Percentiles rank a stretch among this genome's conserved stretches.
These are phyloP conservation scores for Discoglossus pictus DNA, from an alignment of 2,797 vertebrate genomes.

Conservation along the genomic window DNA sequence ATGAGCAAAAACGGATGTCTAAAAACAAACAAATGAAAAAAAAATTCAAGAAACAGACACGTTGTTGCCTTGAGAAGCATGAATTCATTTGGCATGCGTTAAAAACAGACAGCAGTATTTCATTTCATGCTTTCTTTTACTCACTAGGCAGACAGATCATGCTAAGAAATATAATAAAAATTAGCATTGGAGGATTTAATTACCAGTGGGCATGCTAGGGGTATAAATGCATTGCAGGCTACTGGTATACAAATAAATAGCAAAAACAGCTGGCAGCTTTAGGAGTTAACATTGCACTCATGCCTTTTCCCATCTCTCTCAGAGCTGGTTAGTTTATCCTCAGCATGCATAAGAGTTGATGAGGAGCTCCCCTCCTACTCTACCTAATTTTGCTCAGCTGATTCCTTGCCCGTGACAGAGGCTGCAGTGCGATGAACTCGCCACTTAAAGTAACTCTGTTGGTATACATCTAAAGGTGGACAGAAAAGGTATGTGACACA, in stretches of 20 bases:
- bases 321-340: constrained; percentile 67
- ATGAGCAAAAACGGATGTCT: no score
- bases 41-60: constrained; percentile 1
- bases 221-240: constrained; percentile 15
- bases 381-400: constrained; percentile 99
- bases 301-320: constrained; percentile 70
- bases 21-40: no score
- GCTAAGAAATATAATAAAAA: constrained; percentile 33
- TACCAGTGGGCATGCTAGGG: constrained; percentile 35
- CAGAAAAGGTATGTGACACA: constrained; percentile 80
- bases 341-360: constrained; percentile 79
- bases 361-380: constrained; percentile 79
- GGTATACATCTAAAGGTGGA: constrained; percentile 93
- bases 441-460: constrained; percentile 96
- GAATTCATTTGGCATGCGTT: constrained; percentile 68
- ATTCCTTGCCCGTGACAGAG: constrained; percentile 97
- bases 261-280: constrained; percentile 55
- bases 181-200: constrained; percentile 7
- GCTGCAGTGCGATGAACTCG: constrained; percentile 99
- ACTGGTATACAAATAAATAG: constrained; percentile 12
- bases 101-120: constrained; percentile 51
- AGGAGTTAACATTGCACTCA: constrained; percentile 58
- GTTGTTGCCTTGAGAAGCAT: constrained; percentile 55
- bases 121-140: constrained; percentile 21
- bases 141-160: constrained; percentile 33